Conservation (phyloP, 2,113 vertebrate genomes). For the Garra rufa region DNA sequence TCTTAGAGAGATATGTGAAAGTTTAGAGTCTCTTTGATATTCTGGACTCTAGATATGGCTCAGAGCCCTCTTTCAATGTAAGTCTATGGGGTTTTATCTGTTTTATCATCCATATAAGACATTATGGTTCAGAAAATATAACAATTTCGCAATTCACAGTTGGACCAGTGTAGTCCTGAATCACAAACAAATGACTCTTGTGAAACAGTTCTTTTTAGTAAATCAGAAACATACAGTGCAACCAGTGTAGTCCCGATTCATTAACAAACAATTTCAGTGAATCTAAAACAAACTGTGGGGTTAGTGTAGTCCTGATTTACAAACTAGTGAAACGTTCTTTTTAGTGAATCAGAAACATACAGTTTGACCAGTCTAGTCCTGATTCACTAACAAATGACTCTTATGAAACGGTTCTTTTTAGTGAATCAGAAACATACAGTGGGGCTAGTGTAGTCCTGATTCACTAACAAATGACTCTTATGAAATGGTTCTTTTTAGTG, state of each 20-base stretch:
- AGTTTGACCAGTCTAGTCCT: not conserved
- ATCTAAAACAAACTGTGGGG: too few species aligned
- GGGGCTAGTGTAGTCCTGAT: not conserved
- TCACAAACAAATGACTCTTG: not conserved
- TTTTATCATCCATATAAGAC: not conserved
- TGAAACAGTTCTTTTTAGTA: too few species aligned
- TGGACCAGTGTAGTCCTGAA: not conserved
- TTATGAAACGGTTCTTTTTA: not conserved
- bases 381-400: not conserved
- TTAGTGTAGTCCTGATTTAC: too few species aligned
- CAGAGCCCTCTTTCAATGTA: not conserved
- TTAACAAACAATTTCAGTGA: too few species aligned
- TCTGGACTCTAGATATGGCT: not conserved
- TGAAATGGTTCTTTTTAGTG: not conserved
- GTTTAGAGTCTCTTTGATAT: not conserved
- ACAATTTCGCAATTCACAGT: too few species aligned
- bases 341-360: not conserved
- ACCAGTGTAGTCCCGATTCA: too few species aligned
- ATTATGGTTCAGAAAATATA: too few species aligned
- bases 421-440: not conserved
- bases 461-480: not conserved
- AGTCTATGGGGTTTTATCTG: not conserved
- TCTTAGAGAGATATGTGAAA: not conserved
- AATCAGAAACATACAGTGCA: too few species aligned
- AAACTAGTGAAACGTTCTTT: not conserved